phyloP scores from a whole-genome alignment of 1,140 invertebrate species.

The Lerema accius region DNA sequence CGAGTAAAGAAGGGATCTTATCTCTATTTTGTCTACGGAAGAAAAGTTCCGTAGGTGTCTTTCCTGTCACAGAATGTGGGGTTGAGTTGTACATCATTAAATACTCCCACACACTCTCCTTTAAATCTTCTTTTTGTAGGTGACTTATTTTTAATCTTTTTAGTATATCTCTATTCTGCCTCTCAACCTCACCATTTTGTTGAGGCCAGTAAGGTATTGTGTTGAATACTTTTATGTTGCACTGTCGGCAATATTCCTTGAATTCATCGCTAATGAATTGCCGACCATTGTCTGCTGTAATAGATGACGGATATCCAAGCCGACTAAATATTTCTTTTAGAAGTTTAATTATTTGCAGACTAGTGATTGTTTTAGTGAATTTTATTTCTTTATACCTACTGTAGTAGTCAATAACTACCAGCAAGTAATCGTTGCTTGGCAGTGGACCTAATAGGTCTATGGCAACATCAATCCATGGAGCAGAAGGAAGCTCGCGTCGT shows the following conservation, averaged over 20 bases:
- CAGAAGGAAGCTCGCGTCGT: slow-evolving; percentile 40
- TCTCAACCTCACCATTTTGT: too few species aligned
- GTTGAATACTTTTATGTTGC: too few species aligned
- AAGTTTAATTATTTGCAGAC: slow-evolving; percentile 41
- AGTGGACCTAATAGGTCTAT: slow-evolving; percentile 51
- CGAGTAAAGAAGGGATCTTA: slow-evolving; percentile 36
- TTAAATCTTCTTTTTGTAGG: slow-evolving; percentile 16
- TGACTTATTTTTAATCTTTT: too few species aligned
- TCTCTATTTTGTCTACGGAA: slow-evolving; percentile 49
- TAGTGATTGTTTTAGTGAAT: slow-evolving; percentile 36
- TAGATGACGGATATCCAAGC: slow-evolving; percentile 34
- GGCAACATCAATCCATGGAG: slow-evolving; percentile 46
- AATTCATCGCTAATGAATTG: slow-evolving; percentile 32
- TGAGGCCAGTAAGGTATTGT: too few species aligned
- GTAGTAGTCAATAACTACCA: slow-evolving; percentile 45
- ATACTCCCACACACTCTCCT: slow-evolving; percentile 44
- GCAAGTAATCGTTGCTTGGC: slow-evolving; percentile 42
- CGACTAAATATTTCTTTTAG: slow-evolving; percentile 44
- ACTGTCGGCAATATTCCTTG: too few species aligned
- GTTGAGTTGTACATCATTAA: slow-evolving; percentile 59
- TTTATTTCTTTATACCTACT: slow-evolving; percentile 46
- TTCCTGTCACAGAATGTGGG: slow-evolving; percentile 55
- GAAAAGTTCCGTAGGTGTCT: slow-evolving; percentile 60
- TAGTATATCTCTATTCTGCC: too few species aligned
- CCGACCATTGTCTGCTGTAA: slow-evolving; percentile 49